Conservation (phyloP, 2,113 vertebrate genomes). For the Glaucidium brasilianum region DNA sequence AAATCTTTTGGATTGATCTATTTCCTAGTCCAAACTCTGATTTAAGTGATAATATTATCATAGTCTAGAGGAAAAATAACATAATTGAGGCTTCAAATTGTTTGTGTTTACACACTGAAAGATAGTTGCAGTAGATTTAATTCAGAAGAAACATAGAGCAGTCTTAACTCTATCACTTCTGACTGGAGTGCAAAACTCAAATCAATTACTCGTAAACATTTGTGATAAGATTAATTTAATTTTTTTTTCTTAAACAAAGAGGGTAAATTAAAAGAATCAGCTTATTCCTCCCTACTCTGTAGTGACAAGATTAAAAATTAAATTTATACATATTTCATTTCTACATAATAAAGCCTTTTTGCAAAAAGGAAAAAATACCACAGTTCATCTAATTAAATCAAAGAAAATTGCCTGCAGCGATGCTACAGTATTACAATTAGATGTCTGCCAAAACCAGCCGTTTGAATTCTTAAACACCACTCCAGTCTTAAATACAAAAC, state of each 20-base stretch:
- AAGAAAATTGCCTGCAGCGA: conserved; percentile 80
- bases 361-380: conserved; percentile 77
- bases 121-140: neutral
- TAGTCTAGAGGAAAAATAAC: neutral
- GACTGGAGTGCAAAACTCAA: conserved; percentile 64
- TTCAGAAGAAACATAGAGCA: neutral
- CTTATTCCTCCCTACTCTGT: conserved; percentile 77
- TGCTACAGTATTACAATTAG: conserved; percentile 81
- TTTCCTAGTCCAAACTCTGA: neutral
- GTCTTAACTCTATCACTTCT: conserved; percentile 63
- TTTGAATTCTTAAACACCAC: conserved; percentile 68
- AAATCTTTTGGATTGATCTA: neutral
- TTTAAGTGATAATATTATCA: neutral
- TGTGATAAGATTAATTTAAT: conserved; percentile 77
- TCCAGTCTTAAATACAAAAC: conserved; percentile 64
- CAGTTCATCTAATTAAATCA: conserved; percentile 87
- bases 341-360: conserved; percentile 84
- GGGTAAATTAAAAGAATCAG: conserved; percentile 82
- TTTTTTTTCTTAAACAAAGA: conserved; percentile 78
- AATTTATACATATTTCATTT: conserved; percentile 87
- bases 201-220: conserved; percentile 81
- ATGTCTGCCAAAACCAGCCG: conserved; percentile 74
- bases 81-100: neutral
- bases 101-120: neutral
- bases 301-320: conserved; percentile 87